Conservation (phyloP, 2,888 invertebrate species). For the Brachyptera putata region DNA sequence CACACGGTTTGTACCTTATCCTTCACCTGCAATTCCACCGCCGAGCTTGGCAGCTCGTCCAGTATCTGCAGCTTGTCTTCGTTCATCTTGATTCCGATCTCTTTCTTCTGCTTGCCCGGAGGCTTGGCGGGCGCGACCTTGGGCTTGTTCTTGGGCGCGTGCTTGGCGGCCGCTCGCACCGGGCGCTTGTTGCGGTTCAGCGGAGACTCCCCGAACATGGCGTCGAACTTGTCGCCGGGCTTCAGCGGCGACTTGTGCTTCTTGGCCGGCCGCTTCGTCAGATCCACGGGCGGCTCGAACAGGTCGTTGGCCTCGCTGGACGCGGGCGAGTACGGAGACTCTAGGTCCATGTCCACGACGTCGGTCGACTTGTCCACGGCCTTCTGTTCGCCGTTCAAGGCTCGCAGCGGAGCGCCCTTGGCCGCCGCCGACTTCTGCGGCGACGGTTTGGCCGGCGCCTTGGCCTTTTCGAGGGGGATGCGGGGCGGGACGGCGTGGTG, state of each 20-base stretch:
- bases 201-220: conserved; percentile 28
- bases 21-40: conserved; percentile 91
- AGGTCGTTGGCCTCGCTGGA: conserved; percentile 85
- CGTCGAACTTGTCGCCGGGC: conserved; percentile 31
- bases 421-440: neutral
- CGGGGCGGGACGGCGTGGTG: neutral
- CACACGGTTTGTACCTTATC: conserved; percentile 82
- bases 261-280: conserved; percentile 26
- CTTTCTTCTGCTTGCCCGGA: conserved; percentile 48
- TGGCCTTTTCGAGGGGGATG: neutral
- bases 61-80: conserved; percentile 77
- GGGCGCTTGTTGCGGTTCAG: conserved; percentile 18
- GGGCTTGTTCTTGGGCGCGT: conserved; percentile 8
- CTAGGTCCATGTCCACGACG: conserved; percentile 61
- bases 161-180: neutral
- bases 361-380: conserved; percentile 46
- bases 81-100: conserved; percentile 68
- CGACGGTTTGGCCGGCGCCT: neutral
- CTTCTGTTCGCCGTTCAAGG: conserved; percentile 36
- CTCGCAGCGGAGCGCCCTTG: conserved; percentile 33
- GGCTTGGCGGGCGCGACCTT: conserved; percentile 23
- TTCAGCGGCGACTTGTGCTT: conserved; percentile 25
- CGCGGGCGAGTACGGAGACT: conserved; percentile 84
- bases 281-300: conserved; percentile 68
- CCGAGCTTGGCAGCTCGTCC: conserved; percentile 87